phyloP scores from a whole-genome alignment of 2,888 invertebrate species.

The Anticlea derivata region DNA sequence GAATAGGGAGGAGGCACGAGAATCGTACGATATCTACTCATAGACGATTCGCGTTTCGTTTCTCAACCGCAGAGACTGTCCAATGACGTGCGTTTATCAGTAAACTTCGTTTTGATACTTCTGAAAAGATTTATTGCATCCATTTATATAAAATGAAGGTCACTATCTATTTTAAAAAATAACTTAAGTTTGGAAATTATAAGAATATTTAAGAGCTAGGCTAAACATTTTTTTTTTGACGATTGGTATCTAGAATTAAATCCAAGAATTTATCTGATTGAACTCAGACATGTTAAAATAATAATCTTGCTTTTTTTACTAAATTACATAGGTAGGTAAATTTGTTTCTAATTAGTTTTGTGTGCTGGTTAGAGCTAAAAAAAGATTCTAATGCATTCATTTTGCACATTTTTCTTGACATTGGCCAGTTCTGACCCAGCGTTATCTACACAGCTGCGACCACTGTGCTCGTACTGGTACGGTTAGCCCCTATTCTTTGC shows the following conservation, averaged over 20 bases:
- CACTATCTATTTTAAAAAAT: constrained; percentile 3
- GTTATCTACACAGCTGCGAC: constrained; percentile 27
- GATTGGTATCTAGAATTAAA: too few species aligned
- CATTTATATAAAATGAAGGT: constrained; percentile 8
- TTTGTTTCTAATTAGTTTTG: too few species aligned
- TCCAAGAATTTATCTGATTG: too few species aligned
- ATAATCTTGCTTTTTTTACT: too few species aligned
- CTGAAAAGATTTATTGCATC: not conserved
- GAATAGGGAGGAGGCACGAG: constrained; percentile 60
- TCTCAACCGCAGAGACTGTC: constrained; percentile 42
- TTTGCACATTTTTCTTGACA: constrained; percentile 13
- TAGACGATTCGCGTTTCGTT: constrained; percentile 31
- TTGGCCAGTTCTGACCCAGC: constrained; percentile 5
- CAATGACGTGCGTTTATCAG: constrained; percentile 2
- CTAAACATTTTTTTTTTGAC: too few species aligned
- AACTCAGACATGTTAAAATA: too few species aligned
- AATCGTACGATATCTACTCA: constrained; percentile 60
- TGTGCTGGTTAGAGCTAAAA: too few species aligned
- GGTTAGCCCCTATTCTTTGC: constrained; percentile 43
- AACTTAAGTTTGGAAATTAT: not conserved
- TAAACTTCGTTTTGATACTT: too few species aligned
- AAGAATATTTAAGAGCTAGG: too few species aligned
- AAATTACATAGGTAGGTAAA: too few species aligned
- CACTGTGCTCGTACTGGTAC: constrained; percentile 3
- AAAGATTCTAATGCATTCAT: too few species aligned